Evolutionary conservation across 2,888 invertebrate species (phyloP).

Genomic region (Thyatira batis): DNA sequence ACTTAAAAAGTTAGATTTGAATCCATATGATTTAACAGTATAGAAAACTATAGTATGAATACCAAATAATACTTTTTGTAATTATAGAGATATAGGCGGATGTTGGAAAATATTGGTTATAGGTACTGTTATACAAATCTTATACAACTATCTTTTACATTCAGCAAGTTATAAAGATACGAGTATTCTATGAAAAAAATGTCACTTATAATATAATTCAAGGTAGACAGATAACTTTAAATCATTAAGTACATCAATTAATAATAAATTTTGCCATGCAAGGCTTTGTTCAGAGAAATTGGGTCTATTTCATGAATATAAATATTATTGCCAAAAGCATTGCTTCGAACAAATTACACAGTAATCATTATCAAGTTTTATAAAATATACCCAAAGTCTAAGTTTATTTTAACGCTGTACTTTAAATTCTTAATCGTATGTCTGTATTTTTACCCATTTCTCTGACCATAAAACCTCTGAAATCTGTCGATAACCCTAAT

Average conservation of each 20-base stretch:
- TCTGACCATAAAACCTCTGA: slow-evolving; percentile 50
- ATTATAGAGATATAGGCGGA: background rate
- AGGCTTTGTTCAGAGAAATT: background rate
- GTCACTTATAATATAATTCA: background rate
- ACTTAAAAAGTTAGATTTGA: no score
- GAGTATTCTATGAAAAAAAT: background rate
- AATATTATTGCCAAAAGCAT: background rate
- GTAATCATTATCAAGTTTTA: background rate
- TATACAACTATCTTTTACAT: background rate
- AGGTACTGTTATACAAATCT: background rate
- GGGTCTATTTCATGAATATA: background rate
- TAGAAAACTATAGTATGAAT: background rate
- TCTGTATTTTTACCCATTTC: slow-evolving; percentile 27
- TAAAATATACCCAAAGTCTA: background rate
- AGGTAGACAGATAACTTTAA: no score
- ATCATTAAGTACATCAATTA: background rate
- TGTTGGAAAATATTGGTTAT: background rate
- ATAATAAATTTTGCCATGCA: background rate
- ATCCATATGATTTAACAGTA: background rate
- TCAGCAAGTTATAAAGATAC: background rate
- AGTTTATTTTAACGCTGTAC: background rate
- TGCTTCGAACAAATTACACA: background rate
- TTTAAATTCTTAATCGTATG: slow-evolving; percentile 16
- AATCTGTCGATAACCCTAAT: slow-evolving; percentile 53
- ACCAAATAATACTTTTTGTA: background rate